phyloP scores from a whole-genome alignment of 2,797 vertebrate species.

The Astyanax mexicanus region DNA sequence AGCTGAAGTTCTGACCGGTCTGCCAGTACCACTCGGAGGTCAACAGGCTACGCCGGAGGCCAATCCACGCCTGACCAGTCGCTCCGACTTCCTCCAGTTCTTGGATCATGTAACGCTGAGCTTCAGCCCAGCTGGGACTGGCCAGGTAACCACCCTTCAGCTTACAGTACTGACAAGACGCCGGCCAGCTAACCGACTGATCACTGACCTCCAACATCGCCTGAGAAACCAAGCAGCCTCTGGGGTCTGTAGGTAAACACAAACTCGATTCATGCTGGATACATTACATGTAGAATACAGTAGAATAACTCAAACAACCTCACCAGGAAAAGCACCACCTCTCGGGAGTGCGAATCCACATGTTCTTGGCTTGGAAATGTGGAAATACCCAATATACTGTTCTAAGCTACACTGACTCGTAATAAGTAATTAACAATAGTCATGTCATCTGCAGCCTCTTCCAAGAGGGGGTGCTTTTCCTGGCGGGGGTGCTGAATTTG shows the following conservation, averaged over 20 bases:
- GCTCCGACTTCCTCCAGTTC: background rate
- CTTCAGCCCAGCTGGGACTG: conserved; percentile 18
- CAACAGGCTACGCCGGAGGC: conserved; percentile 66
- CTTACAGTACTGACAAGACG: conserved; percentile 61
- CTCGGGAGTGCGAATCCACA: too few relatives aligned
- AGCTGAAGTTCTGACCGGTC: rapidly evolving
- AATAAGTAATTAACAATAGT: too few relatives aligned
- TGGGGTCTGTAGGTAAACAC: conserved; percentile 59
- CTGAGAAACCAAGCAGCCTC: conserved; percentile 64
- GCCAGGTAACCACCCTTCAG: conserved; percentile 4
- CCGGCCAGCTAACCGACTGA: conserved; percentile 55
- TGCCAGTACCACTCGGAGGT: conserved; percentile 75
- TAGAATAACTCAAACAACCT: too few relatives aligned
- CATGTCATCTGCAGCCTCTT: too few relatives aligned
- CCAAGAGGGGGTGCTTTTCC: too few relatives aligned
- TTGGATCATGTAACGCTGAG: background rate
- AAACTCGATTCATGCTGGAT: too few relatives aligned
- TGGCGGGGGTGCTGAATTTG: too few relatives aligned
- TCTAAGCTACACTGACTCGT: too few relatives aligned
- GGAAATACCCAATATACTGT: too few relatives aligned
- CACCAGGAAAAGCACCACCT: too few relatives aligned
- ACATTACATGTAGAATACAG: too few relatives aligned
- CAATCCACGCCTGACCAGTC: conserved; percentile 67
- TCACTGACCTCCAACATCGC: conserved; percentile 24
- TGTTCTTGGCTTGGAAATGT: too few relatives aligned